Conservation (phyloP, 2,797 vertebrate species). For the Argentina silus region DNA sequence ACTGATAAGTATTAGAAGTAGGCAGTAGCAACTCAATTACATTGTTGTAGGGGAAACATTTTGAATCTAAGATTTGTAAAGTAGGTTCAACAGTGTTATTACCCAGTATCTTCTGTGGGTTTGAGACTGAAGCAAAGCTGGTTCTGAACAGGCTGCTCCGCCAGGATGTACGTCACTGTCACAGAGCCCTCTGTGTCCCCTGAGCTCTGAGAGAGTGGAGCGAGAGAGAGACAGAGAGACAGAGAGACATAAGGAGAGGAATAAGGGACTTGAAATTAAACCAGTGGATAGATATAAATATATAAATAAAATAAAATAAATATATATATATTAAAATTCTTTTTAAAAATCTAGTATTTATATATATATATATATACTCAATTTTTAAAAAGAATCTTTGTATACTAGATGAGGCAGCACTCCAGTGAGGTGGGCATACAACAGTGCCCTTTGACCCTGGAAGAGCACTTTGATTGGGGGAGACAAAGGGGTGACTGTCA, state of each 20-base stretch:
- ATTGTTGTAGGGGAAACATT: no score
- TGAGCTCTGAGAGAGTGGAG: constrained; percentile 59
- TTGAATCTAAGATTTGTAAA: background rate
- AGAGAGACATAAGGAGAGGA: background rate
- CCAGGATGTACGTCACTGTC: constrained; percentile 74
- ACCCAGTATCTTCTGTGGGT: constrained; percentile 68
- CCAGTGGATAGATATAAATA: background rate
- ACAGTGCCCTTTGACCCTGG: constrained; percentile 80
- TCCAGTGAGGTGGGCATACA: constrained; percentile 72
- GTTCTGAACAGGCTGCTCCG: constrained; percentile 67
- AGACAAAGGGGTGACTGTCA: constrained; percentile 73
- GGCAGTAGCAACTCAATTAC: no score
- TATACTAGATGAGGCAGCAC: no score
- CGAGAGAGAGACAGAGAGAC: background rate
- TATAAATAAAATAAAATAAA: background rate
- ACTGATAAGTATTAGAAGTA: no score
- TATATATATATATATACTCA: background rate
- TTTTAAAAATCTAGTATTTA: background rate
- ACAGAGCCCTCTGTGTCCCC: constrained; percentile 60
- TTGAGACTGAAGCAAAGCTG: constrained; percentile 72
- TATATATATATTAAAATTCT: background rate
- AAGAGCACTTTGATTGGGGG: constrained; percentile 76
- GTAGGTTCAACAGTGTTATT: constrained; percentile 1
- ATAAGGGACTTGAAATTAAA: background rate
- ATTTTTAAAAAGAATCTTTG: background rate